Base-by-base conservation (phyloP, 2,113 vertebrate species). In the Gallinago paraguaiae region DNA sequence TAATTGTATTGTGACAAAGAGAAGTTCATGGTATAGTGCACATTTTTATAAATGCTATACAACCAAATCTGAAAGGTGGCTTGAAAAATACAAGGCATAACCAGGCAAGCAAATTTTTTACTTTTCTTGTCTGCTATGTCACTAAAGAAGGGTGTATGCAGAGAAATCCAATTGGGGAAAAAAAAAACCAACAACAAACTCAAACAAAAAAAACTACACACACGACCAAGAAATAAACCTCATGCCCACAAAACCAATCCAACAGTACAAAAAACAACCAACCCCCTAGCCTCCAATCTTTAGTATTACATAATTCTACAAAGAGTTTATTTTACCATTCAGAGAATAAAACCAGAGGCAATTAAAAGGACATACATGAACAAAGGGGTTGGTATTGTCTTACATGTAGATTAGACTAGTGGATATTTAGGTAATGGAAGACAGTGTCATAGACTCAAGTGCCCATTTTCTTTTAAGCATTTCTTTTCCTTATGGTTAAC, bases 1-100 rank as follows among this genome's bases (percentile, higher is more conserved):
- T 89, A 67, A 92, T 81, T 82, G 70, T 94, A 93, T 85, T 93
- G 92, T 92, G 86, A 92, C 82, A 95, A 93, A 95, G 93, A 96
- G 92, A 96, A 91, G 50, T 95, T 86, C 82, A 96, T 48, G 71
- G 91, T 84, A 95, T 82, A 86, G 79, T 79, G 87, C 54, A 86
- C 72, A 85, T 94, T 82, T 81, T 93, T 86, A 87, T 70, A 95
- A 95, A 92, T 35, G 50, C 51, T 68, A 51, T 22, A 53, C 71
- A 93, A 93, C 54, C 87, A 84, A 78, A 95, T 86, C 67, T 86
- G 65, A 92, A 94, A 96, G 53, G 79, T 89, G 82, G 33, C 20
- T 91, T 91, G 69, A 88, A 92, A 94, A 95, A 82, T 63, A 83
- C 27, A 25, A 65, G 39, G 54, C 50, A 79, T 45, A 63, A 77